Base-by-base conservation (phyloP, 2,113 vertebrate species). In the Phrynosoma platyrhinos region DNA sequence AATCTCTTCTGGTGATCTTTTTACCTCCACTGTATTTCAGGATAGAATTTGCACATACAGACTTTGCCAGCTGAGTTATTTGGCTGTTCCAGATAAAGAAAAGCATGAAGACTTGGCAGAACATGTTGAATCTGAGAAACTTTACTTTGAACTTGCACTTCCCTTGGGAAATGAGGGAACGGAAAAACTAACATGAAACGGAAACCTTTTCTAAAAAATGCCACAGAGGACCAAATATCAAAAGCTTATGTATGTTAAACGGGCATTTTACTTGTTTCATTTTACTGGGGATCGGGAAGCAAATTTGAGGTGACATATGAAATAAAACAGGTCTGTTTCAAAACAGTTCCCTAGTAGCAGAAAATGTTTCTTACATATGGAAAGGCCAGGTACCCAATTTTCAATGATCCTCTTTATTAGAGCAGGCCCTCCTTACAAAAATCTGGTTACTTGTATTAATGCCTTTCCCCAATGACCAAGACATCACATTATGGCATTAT, bases 111-210 rank as follows among this genome's bases (percentile, higher is more conserved):
- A 1, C 23, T 84, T 88, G 76, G 68, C 74, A 94, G 81, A 90
- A 92, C 9, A 32, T 21, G 55, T 79, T 88, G 86, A 86, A 75
- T 80, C 77, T 91, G 55, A 75, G 23, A 86, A 58, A 64, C 40
- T 83, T 90, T 88, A n/a, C 30, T 53, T 40, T 91, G 81, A 95
- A 88, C 27, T 78, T 0, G 2, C 62, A 53, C 83, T 92, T 80
- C 1, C 40, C 82, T 90, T 69, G 47, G 79, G 89, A 83, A 10
- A 78, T 9, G 69, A 84, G 40, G 42, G 40, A 64, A 66, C 20
- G 36, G 53, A 87, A 87, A 87, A 87, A 82, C 86, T 64, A 82
- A 76, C 71, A 82, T 66, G 72, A 80, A 88, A 66, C 14, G 71
- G 71, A 88, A 82, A 36, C 32, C 30, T 55, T 58, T 66, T 42